Evolutionary conservation across 1,140 invertebrate species (phyloP).

Genomic region (Cydia pomonella): DNA sequence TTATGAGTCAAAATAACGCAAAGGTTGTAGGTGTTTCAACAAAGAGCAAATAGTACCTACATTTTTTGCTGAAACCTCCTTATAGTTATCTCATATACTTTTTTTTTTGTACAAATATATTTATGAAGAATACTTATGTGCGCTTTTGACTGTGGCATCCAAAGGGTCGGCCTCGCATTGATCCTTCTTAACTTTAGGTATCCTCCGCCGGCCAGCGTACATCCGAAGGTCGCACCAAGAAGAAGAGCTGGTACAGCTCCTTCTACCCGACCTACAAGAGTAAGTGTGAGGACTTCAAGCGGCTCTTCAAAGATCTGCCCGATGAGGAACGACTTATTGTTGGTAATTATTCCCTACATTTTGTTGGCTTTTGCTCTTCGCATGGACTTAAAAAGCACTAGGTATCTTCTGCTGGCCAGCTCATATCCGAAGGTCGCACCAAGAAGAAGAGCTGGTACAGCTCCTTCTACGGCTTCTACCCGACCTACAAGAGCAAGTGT

Average conservation of each 20-base stretch:
- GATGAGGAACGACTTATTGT: slow-evolving; percentile 95
- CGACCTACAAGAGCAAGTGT: too few relatives aligned
- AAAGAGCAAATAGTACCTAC: too few relatives aligned
- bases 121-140: too few relatives aligned
- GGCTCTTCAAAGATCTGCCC: slow-evolving; percentile 95
- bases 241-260: slow-evolving; percentile 93
- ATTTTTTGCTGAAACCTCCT: too few relatives aligned
- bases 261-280: slow-evolving; percentile 97
- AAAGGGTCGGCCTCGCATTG: neutral
- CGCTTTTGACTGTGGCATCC: neutral
- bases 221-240: slow-evolving; percentile 81
- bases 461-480: slow-evolving; percentile 89
- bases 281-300: slow-evolving; percentile 94
- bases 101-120: too few relatives aligned
- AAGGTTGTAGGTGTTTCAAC: too few relatives aligned
- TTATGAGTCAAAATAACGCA: too few relatives aligned
- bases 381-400: too few relatives aligned
- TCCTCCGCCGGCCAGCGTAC: neutral
- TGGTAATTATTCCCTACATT: slow-evolving; percentile 83
- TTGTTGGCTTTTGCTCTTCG: neutral
- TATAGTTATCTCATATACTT: too few relatives aligned
- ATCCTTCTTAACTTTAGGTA: neutral
- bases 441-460: slow-evolving; percentile 94
- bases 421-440: slow-evolving; percentile 55
- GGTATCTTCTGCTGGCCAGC: neutral